Evolutionary conservation across 2,113 vertebrate genomes (phyloP).

Genomic region (Austrofundulus limnaeus): DNA sequence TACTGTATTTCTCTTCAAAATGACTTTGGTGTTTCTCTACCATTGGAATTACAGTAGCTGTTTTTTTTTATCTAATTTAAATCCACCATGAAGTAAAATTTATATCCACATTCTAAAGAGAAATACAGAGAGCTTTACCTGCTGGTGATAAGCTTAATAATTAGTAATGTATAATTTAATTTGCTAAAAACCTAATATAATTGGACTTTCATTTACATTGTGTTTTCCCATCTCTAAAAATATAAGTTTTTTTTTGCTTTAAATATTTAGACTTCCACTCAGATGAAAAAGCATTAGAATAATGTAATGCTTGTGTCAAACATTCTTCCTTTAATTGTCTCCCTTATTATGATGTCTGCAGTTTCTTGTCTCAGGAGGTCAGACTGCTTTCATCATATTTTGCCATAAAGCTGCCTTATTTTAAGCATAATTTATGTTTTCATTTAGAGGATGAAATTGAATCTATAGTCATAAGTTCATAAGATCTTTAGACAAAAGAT

Average conservation of each 20-base stretch:
- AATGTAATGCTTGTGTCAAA: slow-evolving; percentile 4
- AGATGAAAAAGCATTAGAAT: not conserved
- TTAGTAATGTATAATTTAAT: not conserved
- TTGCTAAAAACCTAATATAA: not conserved
- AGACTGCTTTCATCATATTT: slow-evolving; percentile 27
- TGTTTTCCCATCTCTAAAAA: not conserved
- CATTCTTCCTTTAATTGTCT: not conserved
- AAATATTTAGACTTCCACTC: slow-evolving; percentile 1
- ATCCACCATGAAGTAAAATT: not conserved
- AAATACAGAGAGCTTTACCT: not conserved
- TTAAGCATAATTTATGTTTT: slow-evolving; percentile 10
- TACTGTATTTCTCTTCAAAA: no score
- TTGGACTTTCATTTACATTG: not conserved
- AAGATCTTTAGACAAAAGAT: slow-evolving; percentile 15
- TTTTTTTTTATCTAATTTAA: not conserved
- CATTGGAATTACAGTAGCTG: no score
- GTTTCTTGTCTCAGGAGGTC: not conserved
- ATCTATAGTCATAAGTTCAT: no score
- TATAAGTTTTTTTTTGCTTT: not conserved
- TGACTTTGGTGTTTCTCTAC: no score
- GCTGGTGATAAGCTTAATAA: not conserved
- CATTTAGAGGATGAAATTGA: not conserved
- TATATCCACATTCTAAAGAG: not conserved
- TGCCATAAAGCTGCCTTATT: slow-evolving; percentile 7
- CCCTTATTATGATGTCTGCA: slow-evolving; percentile 10